Base-by-base conservation (phyloP, 2,113 vertebrate species). In the Malurus cyaneus region DNA sequence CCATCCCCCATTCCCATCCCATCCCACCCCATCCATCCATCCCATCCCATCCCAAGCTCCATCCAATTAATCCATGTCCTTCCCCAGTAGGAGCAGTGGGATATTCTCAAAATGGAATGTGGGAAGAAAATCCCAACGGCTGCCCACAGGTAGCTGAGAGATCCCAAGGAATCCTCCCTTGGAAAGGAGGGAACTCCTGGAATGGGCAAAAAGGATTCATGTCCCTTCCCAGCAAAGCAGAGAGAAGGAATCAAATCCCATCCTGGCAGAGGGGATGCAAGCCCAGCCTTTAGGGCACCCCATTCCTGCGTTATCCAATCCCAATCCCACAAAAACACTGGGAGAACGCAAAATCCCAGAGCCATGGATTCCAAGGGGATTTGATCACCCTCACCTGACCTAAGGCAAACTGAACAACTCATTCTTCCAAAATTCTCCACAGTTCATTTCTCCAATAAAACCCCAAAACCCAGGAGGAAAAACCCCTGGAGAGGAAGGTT, bases 271-370 rank as follows among this genome's bases (percentile, higher is more conserved):
- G 9, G 25, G 32, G 20, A 80, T 23, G 14, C 2, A 21, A 66
- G 29, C 13, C 39, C 18, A 56, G 59, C 60, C 39, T 47, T 19
- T 9, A 34, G 59, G 23, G 34, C 18, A 26, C 2, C 18, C 32
- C 62, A 47, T 34, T 41, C 3, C 0, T 3, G 25, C 3, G 1
- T 25, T 13, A 20, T 11, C 21, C 4, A 18, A 57, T 3, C 16
- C 49, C 62, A 60, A 14, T 31, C 57, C 60, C 15, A 11, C 29
- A 82, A 14, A 53, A 53, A 8, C 47, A 39, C 5, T 0, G 2
- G 19, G 19, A 41, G 6, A 72, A 50, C 4, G 24, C 6, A 20
- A n/a, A 19, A 52, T 29, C 24, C 19, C 36, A 70, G 56, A 18
- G 5, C 9, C 3, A 0, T 0, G 1, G 2, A 36, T 59, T 21